Conservation (phyloP, 2,113 vertebrate genomes). For the Tichodroma muraria region DNA sequence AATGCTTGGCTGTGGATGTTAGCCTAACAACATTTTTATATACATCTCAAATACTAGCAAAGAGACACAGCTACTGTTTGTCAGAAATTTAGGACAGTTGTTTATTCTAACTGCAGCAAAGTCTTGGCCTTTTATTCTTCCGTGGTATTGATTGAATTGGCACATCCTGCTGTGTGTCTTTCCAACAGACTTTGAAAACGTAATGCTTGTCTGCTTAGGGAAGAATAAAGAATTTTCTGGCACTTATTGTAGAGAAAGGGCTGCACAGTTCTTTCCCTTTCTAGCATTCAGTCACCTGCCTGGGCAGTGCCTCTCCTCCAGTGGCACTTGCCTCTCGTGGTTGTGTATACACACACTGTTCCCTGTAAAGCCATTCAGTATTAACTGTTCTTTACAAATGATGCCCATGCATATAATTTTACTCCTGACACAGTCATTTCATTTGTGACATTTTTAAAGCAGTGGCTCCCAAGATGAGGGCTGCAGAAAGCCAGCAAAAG, state of each 20-base stretch:
- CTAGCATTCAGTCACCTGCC: not conserved
- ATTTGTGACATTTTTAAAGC: not conserved
- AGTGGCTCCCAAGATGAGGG: not conserved
- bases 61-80: constrained; percentile 12
- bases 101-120: not conserved
- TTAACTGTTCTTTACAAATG: not conserved
- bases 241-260: not conserved
- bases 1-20: not conserved
- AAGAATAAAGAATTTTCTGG: not conserved
- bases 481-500: not conserved
- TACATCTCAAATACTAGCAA: not conserved
- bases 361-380: not conserved
- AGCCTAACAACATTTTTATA: not conserved
- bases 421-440: not conserved
- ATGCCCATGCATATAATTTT: not conserved
- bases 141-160: not conserved
- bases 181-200: constrained; percentile 7
- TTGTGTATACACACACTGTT: not conserved
- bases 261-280: not conserved
- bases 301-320: not conserved
- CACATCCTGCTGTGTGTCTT: constrained; percentile 9
- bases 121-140: not conserved
- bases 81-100: constrained; percentile 18
- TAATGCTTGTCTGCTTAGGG: not conserved
- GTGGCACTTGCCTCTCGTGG: not conserved